Base-by-base conservation (phyloP, 1,140 invertebrate genomes). In the Drosophila virilis region DNA sequence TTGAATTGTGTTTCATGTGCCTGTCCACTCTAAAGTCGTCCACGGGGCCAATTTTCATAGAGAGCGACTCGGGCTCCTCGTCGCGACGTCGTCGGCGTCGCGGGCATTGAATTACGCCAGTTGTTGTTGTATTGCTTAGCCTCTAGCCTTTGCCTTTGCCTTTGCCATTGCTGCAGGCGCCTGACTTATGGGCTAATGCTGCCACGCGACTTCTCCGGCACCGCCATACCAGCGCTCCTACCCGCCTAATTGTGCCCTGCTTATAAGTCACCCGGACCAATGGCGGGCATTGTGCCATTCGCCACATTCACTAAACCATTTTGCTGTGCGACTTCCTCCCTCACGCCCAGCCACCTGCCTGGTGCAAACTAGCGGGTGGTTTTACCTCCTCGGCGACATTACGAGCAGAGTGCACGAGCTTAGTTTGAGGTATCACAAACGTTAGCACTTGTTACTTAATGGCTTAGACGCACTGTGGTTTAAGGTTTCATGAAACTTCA, bases 1-100 rank as follows among this genome's bases (percentile, higher is more conserved):
- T 90, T 90, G 85, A 90, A 90, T 85, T 90, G 85, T 90, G 85
- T 90, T 90, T 90, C 85, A 78, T 80, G 85, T 81, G 78, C 78
- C 70, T 88, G 85, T 88, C 84, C 84, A 89, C 85, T 89, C 80
- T 83, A 89, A 89, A 80, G 69, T 89, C 85, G 67, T 78, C 66
- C 73, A 51, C 74, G 78, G 57, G 80, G 82, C 80, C 80, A 89
- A 89, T 89, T 89, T 90, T 83, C 62, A 77, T 80, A 79, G 83
- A 80, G 83, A 88, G 76, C 65, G 71, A 59, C 46, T 48, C 62
- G 71, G 54, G 76, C 77, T 78, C 64, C 66, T 52, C 57, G 66
- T 67, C 57, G 67, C 60, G 57, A 54, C 46, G 22, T 65, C 58
- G 61, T 45, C 60, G 64, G 65, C 46, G 46, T 55, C 70, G 82